phyloP scores from a whole-genome alignment of 2,113 vertebrate genomes.

The Bubalus kerabau region DNA sequence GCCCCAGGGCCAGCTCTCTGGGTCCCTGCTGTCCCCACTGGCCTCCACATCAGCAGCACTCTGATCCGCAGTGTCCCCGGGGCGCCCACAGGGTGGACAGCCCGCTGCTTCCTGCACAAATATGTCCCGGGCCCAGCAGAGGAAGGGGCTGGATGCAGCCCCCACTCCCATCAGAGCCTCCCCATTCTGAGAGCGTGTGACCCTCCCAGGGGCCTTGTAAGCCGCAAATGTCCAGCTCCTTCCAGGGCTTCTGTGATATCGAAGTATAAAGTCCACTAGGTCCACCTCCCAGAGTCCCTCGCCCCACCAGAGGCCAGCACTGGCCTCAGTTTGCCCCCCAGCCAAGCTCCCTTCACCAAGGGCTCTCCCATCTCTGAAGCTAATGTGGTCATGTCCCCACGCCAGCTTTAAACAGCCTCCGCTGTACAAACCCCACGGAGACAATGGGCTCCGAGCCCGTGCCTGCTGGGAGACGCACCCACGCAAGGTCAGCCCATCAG shows the following conservation, averaged over 20 bases:
- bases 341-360: not conserved
- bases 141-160: not conserved
- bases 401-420: not conserved
- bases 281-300: not conserved
- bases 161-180: not conserved
- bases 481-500: not conserved
- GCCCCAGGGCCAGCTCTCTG: accelerated
- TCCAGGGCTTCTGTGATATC: not conserved
- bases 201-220: accelerated
- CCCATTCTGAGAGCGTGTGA: not conserved
- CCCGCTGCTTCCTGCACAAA: not conserved
- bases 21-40: not conserved
- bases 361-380: not conserved
- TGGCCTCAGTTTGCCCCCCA: not conserved
- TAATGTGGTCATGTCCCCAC: accelerated
- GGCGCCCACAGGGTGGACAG: not conserved
- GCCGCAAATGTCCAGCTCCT: not conserved
- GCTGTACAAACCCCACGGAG: accelerated
- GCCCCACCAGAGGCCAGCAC: not conserved
- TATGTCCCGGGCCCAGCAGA: not conserved
- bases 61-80: not conserved
- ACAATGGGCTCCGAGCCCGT: accelerated
- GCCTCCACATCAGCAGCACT: not conserved
- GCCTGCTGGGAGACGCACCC: not conserved
- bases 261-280: not conserved